A percentile compares a stretch with the other conserved stretches of the same genome.
Conservation (phyloP, 1,140 invertebrate genomes). For the Lasioglossum baleicum region DNA sequence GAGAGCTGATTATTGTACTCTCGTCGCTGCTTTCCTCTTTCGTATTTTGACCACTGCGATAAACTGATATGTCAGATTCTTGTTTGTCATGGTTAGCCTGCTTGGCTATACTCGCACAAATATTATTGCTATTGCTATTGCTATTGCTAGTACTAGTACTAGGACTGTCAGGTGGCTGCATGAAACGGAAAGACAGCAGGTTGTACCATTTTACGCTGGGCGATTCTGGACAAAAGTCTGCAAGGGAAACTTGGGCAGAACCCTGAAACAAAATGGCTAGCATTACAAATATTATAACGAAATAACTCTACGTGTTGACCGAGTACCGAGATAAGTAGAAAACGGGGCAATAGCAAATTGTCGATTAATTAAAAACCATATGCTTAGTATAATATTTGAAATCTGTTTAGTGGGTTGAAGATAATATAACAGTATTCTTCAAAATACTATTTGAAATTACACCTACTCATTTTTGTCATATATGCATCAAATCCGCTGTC, state of each 20-base stretch:
- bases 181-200: conserved; percentile 92
- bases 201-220: conserved; percentile 96
- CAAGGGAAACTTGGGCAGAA: conserved; percentile 96
- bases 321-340: no score
- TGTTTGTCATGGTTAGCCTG: conserved; percentile 77
- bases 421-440: no score
- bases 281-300: neutral
- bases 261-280: conserved; percentile 83
- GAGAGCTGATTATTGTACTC: conserved; percentile 96
- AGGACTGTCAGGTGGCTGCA: conserved; percentile 82
- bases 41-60: conserved; percentile 74
- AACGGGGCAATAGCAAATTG: no score
- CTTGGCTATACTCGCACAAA: conserved; percentile 57
- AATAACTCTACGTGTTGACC: no score
- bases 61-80: conserved; percentile 80
- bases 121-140: conserved; percentile 40
- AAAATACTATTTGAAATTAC: no score
- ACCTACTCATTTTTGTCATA: no score
- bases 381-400: neutral
- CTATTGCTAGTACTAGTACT: conserved; percentile 48
- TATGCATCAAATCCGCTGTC: no score
- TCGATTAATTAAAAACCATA: no score
- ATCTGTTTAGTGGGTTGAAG: neutral
- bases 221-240: conserved; percentile 93
- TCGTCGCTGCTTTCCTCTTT: conserved; percentile 97